A percentile compares a stretch with the other conserved stretches of the same genome.
Evolutionary conservation across 2,113 vertebrate genomes (phyloP).

Genomic region (Anguilla rostrata): DNA sequence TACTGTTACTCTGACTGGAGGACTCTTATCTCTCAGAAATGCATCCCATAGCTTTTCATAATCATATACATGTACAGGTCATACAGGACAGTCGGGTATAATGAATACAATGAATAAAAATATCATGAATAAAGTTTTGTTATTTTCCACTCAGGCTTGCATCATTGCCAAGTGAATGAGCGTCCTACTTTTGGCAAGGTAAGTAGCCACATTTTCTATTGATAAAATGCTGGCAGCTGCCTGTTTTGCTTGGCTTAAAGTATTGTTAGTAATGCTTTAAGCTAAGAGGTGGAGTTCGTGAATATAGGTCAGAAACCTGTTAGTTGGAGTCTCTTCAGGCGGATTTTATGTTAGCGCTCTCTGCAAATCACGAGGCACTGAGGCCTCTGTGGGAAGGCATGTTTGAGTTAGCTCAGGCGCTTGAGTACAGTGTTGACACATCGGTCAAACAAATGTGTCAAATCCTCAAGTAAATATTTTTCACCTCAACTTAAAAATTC

Average conservation of each 20-base stretch:
- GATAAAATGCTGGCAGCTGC: not conserved
- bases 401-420: not conserved
- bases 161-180: not conserved
- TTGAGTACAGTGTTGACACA: not conserved
- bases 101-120: not conserved
- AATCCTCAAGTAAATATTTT: not conserved
- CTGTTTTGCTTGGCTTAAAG: not conserved
- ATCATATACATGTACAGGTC: not conserved
- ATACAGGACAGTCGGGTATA: not conserved
- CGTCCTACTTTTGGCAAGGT: not conserved
- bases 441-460: not conserved
- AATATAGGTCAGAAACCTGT: constrained; percentile 12
- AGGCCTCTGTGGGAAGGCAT: not conserved
- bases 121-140: not conserved
- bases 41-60: not conserved
- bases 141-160: not conserved
- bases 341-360: not conserved
- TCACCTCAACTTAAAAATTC: not conserved
- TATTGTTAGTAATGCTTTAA: not conserved
- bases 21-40: not conserved
- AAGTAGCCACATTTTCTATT: not conserved
- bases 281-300: not conserved
- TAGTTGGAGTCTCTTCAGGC: not conserved
- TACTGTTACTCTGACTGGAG: not conserved
- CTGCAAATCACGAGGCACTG: not conserved